A percentile compares a stretch with the other conserved stretches of the same genome.
These are phyloP conservation scores for Epinephelus awoara DNA, from an alignment of 2,797 vertebrate species.

Conservation along the genomic window DNA sequence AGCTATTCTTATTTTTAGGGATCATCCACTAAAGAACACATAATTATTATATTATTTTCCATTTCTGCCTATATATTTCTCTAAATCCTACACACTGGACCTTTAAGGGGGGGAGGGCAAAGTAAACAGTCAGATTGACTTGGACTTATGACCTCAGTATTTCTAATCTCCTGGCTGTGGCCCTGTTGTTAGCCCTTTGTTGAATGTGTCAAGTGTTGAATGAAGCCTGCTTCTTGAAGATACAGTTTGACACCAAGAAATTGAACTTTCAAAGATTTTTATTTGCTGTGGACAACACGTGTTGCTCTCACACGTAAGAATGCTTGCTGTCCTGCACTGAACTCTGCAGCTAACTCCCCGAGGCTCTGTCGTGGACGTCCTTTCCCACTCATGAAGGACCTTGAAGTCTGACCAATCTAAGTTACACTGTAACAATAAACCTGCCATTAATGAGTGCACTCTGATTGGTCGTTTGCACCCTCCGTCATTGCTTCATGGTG, in stretches of 20 bases:
- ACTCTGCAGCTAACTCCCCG: slow-evolving; percentile 5
- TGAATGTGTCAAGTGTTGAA: neutral
- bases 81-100: too few species aligned
- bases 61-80: too few species aligned
- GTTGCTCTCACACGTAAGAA: neutral
- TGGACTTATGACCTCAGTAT: neutral
- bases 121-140: neutral
- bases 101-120: neutral
- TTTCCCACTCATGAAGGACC: slow-evolving; percentile 11
- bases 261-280: neutral
- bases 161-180: neutral
- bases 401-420: slow-evolving; percentile 45
- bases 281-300: neutral
- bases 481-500: slow-evolving; percentile 15
- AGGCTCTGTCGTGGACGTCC: neutral
- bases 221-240: neutral
- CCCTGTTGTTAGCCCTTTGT: neutral
- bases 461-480: slow-evolving; percentile 27
- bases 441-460: slow-evolving; percentile 40
- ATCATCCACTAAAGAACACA: too few species aligned
- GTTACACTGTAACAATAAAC: slow-evolving; percentile 58
- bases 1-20: too few species aligned
- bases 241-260: neutral
- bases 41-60: too few species aligned
- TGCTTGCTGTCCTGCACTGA: slow-evolving; percentile 11